Percentiles rank a stretch among this genome's conserved stretches.
These are phyloP conservation scores for Calameuta pallipes DNA, from an alignment of 2,888 invertebrate species.

Conservation along the genomic window DNA sequence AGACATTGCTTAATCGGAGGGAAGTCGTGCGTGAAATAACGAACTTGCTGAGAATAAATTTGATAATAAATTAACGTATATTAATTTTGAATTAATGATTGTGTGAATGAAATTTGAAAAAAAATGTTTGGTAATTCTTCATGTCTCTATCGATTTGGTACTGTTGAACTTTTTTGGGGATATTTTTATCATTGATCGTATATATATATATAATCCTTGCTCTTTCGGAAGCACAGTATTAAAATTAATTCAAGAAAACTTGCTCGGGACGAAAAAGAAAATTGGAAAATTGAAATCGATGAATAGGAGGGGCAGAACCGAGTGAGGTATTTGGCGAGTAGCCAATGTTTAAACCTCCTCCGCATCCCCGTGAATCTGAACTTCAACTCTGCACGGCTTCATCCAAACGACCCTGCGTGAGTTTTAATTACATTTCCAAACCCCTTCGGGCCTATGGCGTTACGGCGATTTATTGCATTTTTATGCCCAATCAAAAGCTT, in stretches of 20 bases:
- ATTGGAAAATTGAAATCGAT: conserved; percentile 1
- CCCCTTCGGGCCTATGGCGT: conserved; percentile 7
- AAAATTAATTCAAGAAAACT: background rate
- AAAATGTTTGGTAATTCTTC: background rate
- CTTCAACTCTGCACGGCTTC: conserved; percentile 8
- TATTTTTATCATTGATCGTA: background rate
- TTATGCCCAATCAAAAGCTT: conserved; percentile 34
- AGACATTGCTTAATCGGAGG: background rate
- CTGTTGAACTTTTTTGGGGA: background rate
- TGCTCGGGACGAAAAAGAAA: background rate
- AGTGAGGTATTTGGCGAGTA: conserved; percentile 28
- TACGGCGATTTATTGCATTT: conserved; percentile 37
- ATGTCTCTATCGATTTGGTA: background rate
- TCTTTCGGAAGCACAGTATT: background rate
- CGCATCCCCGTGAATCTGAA: conserved; percentile 19
- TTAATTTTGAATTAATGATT: background rate
- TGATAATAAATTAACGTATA: background rate
- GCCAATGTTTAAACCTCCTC: conserved; percentile 32
- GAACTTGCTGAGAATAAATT: background rate
- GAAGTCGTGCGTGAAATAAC: background rate
- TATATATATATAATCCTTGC: background rate
- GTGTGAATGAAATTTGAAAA: background rate
- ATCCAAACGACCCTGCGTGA: conserved; percentile 17
- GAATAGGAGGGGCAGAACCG: conserved; percentile 1
- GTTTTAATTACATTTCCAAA: conserved; percentile 47